These are phyloP conservation scores for Chironomus tentans DNA, from an alignment of 2,888 invertebrate genomes.

Conservation along the genomic window DNA sequence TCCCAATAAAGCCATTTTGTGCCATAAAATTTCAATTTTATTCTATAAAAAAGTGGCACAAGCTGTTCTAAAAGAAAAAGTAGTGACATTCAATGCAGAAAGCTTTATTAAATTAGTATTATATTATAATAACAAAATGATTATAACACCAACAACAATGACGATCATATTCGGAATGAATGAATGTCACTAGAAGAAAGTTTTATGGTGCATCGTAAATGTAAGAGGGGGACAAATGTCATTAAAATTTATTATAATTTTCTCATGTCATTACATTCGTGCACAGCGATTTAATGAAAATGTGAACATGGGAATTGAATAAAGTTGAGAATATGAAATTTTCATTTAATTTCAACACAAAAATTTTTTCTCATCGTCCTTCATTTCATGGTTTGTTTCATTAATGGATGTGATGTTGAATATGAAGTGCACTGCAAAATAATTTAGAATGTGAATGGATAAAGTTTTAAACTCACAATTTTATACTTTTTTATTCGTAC, in stretches of 20 bases:
- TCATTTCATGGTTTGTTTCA: neutral
- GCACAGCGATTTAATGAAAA: neutral
- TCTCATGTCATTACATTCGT: neutral
- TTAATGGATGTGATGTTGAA: neutral
- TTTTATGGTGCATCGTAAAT: neutral
- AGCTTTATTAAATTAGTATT: too few species aligned
- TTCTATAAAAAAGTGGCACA: too few species aligned
- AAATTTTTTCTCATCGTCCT: too few species aligned
- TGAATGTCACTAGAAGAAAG: neutral
- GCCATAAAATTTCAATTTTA: too few species aligned
- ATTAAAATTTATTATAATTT: constrained; percentile 7
- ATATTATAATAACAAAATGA: too few species aligned
- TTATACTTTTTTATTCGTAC: too few species aligned
- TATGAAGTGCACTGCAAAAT: too few species aligned
- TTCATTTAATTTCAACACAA: neutral
- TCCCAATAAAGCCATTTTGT: too few species aligned
- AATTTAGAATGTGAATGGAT: neutral
- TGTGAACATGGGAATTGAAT: neutral
- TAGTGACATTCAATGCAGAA: too few species aligned
- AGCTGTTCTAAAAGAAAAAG: too few species aligned
- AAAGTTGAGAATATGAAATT: neutral
- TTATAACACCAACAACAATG: too few species aligned
- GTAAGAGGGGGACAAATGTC: neutral
- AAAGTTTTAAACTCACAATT: neutral
- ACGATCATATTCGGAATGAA: too few species aligned